Conservation (phyloP, 2,888 invertebrate genomes). For the Leptinotarsa haldemani region DNA sequence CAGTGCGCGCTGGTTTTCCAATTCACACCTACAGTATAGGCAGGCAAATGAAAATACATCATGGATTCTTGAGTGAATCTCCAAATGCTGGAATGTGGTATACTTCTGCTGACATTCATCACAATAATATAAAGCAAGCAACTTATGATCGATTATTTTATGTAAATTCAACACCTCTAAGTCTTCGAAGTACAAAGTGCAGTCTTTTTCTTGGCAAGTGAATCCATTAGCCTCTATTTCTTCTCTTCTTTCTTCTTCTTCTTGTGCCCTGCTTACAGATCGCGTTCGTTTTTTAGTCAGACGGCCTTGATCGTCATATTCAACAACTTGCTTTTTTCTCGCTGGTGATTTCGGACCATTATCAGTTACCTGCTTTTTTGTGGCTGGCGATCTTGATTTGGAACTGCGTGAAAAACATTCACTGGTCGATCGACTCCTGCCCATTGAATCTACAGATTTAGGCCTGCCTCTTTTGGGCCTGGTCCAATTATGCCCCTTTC, state of each 20-base stretch:
- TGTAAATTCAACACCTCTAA: slow-evolving; percentile 42
- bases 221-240: slow-evolving; percentile 23
- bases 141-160: slow-evolving; percentile 38
- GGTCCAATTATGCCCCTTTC: slow-evolving; percentile 34
- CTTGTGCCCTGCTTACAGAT: slow-evolving; percentile 42
- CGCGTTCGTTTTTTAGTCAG: slow-evolving; percentile 36
- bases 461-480: slow-evolving; percentile 25
- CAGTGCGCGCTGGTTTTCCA: slow-evolving; percentile 31
- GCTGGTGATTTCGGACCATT: slow-evolving; percentile 8
- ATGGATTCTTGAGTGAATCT: slow-evolving; percentile 35
- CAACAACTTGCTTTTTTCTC: slow-evolving; percentile 24
- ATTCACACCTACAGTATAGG: slow-evolving; percentile 38
- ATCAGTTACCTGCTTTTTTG: slow-evolving; percentile 23
- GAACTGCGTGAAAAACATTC: slow-evolving; percentile 12
- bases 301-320: slow-evolving; percentile 31
- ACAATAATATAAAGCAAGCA: slow-evolving; percentile 34
- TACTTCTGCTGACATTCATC: slow-evolving; percentile 37
- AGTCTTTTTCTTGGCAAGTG: slow-evolving; percentile 39
- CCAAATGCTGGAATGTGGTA: slow-evolving; percentile 36
- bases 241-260: slow-evolving; percentile 31
- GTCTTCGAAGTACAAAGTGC: slow-evolving; percentile 39
- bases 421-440: slow-evolving; percentile 4
- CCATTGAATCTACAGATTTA: slow-evolving; percentile 14
- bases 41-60: slow-evolving; percentile 40
- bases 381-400: slow-evolving; percentile 17